Conservation (phyloP, 2,888 invertebrate genomes). For the Argyresthia albistria region DNA sequence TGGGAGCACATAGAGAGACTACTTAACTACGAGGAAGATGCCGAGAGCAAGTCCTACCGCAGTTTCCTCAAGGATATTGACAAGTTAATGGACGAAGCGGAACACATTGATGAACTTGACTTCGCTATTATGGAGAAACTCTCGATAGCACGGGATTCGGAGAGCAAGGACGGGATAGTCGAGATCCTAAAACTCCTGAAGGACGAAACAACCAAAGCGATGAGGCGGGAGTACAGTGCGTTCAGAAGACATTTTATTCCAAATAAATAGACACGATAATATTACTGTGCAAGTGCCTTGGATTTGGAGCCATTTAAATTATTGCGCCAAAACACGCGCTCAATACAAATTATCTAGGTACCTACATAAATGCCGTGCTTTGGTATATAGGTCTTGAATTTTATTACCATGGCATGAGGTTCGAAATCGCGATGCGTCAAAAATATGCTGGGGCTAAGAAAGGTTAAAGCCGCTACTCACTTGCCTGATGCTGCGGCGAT, state of each 20-base stretch:
- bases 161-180: conserved; percentile 41
- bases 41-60: conserved; percentile 36
- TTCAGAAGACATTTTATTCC: conserved; percentile 48
- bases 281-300: conserved; percentile 7
- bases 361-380: no score
- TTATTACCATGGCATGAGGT: no score
- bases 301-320: conserved; percentile 4
- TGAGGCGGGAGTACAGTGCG: conserved; percentile 46
- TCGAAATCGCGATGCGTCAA: no score
- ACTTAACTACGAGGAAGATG: conserved; percentile 36
- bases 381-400: no score
- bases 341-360: not conserved
- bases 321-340: conserved; percentile 1
- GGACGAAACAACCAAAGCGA: conserved; percentile 48
- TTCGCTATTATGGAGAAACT: conserved; percentile 54
- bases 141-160: conserved; percentile 36
- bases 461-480: no score
- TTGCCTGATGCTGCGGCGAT: no score
- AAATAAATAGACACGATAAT: conserved; percentile 18
- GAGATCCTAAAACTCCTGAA: conserved; percentile 45
- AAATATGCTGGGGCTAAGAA: no score
- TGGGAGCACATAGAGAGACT: conserved; percentile 54
- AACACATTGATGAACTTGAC: conserved; percentile 54
- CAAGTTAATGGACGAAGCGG: conserved; percentile 45
- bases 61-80: conserved; percentile 41